Evolutionary conservation across 2,113 vertebrate genomes (phyloP).

Genomic region (Hippoglossus stenolepis): DNA sequence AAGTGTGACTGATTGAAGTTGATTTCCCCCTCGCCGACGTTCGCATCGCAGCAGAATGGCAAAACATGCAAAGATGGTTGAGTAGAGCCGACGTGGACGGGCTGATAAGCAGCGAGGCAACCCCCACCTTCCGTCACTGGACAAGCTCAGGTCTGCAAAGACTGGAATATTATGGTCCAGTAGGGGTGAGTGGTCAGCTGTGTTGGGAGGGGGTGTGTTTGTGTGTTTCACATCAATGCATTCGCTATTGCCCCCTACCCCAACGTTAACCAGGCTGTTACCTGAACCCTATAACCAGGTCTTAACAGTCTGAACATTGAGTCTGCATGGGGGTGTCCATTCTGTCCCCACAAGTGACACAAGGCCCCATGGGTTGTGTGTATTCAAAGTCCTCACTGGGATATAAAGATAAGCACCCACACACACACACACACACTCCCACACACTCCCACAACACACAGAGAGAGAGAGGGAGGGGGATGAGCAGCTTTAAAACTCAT

Average conservation of each 20-base stretch:
- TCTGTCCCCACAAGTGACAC: too few relatives aligned
- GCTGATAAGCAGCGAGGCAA: conserved; percentile 44
- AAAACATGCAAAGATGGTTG: conserved; percentile 39
- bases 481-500: conserved; percentile 3
- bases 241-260: too few relatives aligned
- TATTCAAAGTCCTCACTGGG: not conserved
- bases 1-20: conserved; percentile 70
- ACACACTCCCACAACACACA: too few relatives aligned
- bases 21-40: conserved; percentile 62
- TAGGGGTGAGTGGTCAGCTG: conserved; percentile 33
- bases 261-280: not conserved
- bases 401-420: not conserved
- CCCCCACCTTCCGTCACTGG: conserved; percentile 1
- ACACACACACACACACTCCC: not conserved
- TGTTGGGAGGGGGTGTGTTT: not conserved
- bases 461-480: not conserved
- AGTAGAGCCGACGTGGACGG: conserved; percentile 49
- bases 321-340: too few relatives aligned
- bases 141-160: conserved; percentile 33
- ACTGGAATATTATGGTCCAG: conserved; percentile 23
- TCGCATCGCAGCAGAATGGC: conserved; percentile 51
- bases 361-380: not conserved
- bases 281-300: not conserved
- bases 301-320: too few relatives aligned
- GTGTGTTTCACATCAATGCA: too few relatives aligned